Conservation (phyloP, 1,140 invertebrate genomes). For the Amyelois transitella region DNA sequence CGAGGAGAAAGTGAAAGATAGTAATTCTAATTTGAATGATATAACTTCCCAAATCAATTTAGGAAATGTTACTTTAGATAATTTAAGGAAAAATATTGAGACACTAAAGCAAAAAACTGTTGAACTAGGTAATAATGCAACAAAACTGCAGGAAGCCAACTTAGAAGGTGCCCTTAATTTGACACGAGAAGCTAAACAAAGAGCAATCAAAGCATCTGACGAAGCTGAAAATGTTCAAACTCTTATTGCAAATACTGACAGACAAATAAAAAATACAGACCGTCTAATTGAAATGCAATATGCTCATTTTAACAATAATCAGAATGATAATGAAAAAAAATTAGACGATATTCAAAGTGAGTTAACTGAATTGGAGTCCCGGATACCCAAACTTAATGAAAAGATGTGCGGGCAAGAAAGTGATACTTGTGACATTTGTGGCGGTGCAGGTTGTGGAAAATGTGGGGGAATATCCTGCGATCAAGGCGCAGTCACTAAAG, state of each 20-base stretch:
- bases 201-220: slow-evolving; percentile 81
- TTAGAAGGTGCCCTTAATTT: slow-evolving; percentile 95
- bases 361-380: slow-evolving; percentile 79
- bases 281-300: slow-evolving; percentile 82
- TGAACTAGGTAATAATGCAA: slow-evolving; percentile 89
- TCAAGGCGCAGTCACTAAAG: slow-evolving; percentile 89
- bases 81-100: slow-evolving; percentile 82
- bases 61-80: slow-evolving; percentile 84
- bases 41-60: slow-evolving; percentile 86
- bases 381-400: slow-evolving; percentile 90
- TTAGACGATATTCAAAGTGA: slow-evolving; percentile 76
- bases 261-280: slow-evolving; percentile 89
- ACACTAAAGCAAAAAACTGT: slow-evolving; percentile 83
- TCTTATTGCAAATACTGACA: slow-evolving; percentile 84
- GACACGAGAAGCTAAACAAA: slow-evolving; percentile 85
- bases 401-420: slow-evolving; percentile 92
- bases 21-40: slow-evolving; percentile 80
- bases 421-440: slow-evolving; percentile 94
- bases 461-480: slow-evolving; percentile 95
- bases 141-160: slow-evolving; percentile 93
- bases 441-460: slow-evolving; percentile 93
- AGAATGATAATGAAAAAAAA: slow-evolving; percentile 81
- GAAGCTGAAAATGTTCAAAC: slow-evolving; percentile 77
- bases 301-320: slow-evolving; percentile 80
- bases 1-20: slow-evolving; percentile 67